phyloP scores from a whole-genome alignment of 2,797 vertebrate genomes.

The Mormyrops attenuatus region DNA sequence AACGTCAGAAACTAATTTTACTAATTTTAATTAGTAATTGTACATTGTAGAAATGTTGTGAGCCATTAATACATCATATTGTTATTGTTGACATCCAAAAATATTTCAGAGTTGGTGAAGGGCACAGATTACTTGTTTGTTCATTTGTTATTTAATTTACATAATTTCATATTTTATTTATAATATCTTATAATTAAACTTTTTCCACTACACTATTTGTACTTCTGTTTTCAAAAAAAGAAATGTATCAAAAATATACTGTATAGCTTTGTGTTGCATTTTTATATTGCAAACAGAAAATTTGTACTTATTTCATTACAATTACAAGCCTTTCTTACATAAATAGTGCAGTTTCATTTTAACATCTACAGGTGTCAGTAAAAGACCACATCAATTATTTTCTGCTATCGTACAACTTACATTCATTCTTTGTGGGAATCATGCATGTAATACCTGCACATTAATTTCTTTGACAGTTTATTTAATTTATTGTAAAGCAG shows the following conservation, averaged over 20 bases:
- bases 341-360: not conserved
- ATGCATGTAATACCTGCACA: not conserved
- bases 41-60: not conserved
- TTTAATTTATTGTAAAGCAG: not conserved
- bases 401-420: not conserved
- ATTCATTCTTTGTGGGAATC: not conserved
- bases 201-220: not conserved
- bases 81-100: not conserved
- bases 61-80: not conserved
- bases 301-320: not conserved
- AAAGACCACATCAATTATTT: not conserved
- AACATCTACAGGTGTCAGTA: not conserved
- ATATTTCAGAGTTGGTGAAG: not conserved
- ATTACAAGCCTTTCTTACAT: not conserved
- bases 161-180: not conserved
- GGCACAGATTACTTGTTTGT: not conserved
- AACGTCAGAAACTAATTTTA: not conserved
- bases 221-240: not conserved
- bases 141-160: not conserved
- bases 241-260: not conserved
- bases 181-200: not conserved
- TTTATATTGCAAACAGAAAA: not conserved
- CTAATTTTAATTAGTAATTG: not conserved
- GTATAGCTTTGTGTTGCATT: not conserved
- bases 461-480: not conserved